Conservation (phyloP, 2,797 vertebrate genomes). For the Phalanger gymnotis region DNA sequence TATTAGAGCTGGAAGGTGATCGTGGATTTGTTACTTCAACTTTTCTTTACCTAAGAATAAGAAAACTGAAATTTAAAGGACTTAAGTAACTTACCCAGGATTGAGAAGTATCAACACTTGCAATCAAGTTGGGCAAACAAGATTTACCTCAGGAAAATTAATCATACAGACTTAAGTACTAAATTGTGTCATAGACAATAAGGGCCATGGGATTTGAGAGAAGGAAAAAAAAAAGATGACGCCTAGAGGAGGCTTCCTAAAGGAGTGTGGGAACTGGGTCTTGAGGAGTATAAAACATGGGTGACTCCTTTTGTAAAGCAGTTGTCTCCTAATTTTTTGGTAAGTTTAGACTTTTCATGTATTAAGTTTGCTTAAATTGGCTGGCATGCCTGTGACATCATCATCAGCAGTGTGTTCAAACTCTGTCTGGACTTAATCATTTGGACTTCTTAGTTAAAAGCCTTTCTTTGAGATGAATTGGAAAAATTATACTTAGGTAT, state of each 20-base stretch:
- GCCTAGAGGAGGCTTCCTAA: background rate
- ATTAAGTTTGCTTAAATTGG: background rate
- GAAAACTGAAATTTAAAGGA: background rate
- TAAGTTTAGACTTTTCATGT: background rate
- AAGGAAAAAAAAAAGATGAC: background rate
- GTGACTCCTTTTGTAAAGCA: background rate
- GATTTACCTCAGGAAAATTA: background rate
- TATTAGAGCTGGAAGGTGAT: background rate
- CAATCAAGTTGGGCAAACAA: background rate
- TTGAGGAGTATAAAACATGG: background rate
- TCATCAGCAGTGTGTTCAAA: background rate
- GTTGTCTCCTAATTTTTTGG: background rate
- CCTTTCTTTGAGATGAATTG: background rate
- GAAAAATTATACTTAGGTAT: background rate
- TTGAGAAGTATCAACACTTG: conserved; percentile 10
- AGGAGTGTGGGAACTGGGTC: background rate
- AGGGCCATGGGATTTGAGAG: background rate
- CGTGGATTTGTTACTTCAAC: conserved; percentile 22
- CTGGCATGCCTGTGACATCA: background rate
- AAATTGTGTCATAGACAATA: background rate
- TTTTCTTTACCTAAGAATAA: background rate
- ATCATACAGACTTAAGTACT: background rate
- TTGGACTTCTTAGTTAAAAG: background rate
- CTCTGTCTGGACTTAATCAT: background rate
- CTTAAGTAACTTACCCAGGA: conserved; percentile 16